Evolutionary conservation across 2,113 vertebrate genomes (phyloP), one percentile per base, ranked within the genome.

Genomic region (Ptychochromis oligacanthus): DNA sequence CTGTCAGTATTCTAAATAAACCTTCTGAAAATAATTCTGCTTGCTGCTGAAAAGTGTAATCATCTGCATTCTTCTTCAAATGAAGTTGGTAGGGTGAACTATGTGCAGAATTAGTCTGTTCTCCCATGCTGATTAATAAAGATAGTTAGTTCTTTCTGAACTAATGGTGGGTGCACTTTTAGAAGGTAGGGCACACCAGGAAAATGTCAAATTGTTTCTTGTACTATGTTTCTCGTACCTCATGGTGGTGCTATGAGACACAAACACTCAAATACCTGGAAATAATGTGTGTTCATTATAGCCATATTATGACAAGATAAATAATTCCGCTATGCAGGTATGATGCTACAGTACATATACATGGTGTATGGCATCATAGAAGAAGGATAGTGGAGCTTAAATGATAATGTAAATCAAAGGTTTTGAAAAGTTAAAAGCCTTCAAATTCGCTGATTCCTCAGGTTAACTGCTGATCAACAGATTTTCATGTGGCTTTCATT

Each of bases 1-100:
- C 70, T 93, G 83, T 89, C 88, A 92, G 54, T 93, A 93, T 93
- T 92, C 62, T 77, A 89, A 95, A 94, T 95, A 95, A 94, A 93
- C 60, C 20, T n/a, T 85, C 83, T 90, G 72, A 89, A 92, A 89
- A 79, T 1, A 78, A 80, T 26, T 20, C 14, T 28, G 7, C 36
- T 46, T 7, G 5, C 9, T 40, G 34, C 6, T 57, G 14, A 15
- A 77, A 17, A 11, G 6, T 38, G 67, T n/a, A 40, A 22, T 28
- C 18, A 9, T 76, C 18, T 60, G 6, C 12, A 26, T 2, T 7
- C 8, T 55, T 28, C 3, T 15, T 17, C 28, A 31, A 31, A 17
- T 8, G 26, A 54, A 5, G 17, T 72, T 46, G 1, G 0, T n/a
- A 52, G 43, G 46, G 31, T 54, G 67, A 28, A 40, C 43, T 72